Base-by-base conservation (phyloP, 2,797 vertebrate species). In the Lagodon rhomboides region DNA sequence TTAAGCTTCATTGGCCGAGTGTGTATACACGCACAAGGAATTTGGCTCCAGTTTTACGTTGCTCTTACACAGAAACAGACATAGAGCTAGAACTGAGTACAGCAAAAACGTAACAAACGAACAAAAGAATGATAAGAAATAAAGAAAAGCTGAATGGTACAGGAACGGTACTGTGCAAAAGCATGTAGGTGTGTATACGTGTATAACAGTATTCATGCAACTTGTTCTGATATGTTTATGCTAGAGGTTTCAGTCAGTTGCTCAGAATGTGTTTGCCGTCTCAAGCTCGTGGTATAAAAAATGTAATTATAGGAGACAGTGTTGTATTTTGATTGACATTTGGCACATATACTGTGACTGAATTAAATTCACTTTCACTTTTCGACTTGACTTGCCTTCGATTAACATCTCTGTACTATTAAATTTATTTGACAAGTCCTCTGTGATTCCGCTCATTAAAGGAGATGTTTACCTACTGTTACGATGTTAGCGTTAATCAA, bases 391-490 rank as follows among this genome's bases (percentile, higher is more conserved):
- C 13, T 18, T 30, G 10, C 46, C 58, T 74, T 68, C 73, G 18
- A 73, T 63, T 49, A 27, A 56, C 23, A 46, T 38, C 13, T 15
- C 63, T 47, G 65, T 58, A 7, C 51, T 0, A 1, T 46, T 49
- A 20, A 72, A 10, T 69, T 73, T 53, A 71, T 50, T 7, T 30
- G 62, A 82, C 53, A 77, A 68, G 59, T 68, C 20, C 55, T 63
- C 27, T 22, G 38, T 23, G 34, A 54, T 25, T 54, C 20, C 12
- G 25, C 67, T 63, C 58, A 27, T 55, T 23, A 38, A 50, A 65
- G 20, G 17, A 11, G 3, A 11, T 15, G 59, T 75, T 74, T 49
- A 20, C 30, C 27, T 22, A 18, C 9, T 53, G 15, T 46, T 30
- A 10, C 47, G 61, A 47, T 13, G 27, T 16, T 20, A 41, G 8